Percentiles rank a stretch among this genome's conserved stretches.
phyloP scores from a whole-genome alignment of 37 sponge, comb jelly and placozoan genomes.

The Amphimedon queenslandica region DNA sequence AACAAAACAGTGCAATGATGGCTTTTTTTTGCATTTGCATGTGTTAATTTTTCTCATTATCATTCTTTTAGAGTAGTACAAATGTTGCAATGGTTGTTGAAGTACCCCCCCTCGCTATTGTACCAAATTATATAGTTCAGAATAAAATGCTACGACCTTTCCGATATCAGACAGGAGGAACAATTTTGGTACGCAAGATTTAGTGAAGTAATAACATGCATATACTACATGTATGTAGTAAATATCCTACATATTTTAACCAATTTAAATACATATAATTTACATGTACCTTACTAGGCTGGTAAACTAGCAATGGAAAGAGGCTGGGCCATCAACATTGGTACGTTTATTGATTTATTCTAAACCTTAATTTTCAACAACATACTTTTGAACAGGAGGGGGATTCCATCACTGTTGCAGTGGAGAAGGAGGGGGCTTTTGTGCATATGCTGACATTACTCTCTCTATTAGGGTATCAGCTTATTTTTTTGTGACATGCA shows the following conservation, averaged over 20 bases:
- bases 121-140: constrained; percentile 74
- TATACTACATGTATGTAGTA: too few species aligned
- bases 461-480: constrained; percentile 69
- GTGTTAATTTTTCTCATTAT: too few species aligned
- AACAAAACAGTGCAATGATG: too few species aligned
- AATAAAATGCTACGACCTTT: constrained; percentile 57
- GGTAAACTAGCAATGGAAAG: constrained; percentile 82
- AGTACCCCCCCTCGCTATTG: constrained; percentile 70
- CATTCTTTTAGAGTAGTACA: constrained; percentile 46
- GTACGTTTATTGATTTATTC: constrained; percentile 48
- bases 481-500: background rate
- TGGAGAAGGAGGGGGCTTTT: constrained; percentile 82
- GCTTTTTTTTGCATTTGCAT: too few species aligned
- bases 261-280: too few species aligned
- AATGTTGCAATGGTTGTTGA: constrained; percentile 82
- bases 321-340: constrained; percentile 94
- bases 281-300: too few species aligned
- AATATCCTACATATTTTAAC: too few species aligned
- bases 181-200: constrained; percentile 72
- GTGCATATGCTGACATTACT: constrained; percentile 93
- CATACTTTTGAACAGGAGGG: constrained; percentile 32
- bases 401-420: constrained; percentile 90
- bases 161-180: constrained; percentile 75
- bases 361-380: background rate
- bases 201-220: too few species aligned